Base-by-base conservation (phyloP, 1,140 invertebrate species). In the Drosophila albomicans region DNA sequence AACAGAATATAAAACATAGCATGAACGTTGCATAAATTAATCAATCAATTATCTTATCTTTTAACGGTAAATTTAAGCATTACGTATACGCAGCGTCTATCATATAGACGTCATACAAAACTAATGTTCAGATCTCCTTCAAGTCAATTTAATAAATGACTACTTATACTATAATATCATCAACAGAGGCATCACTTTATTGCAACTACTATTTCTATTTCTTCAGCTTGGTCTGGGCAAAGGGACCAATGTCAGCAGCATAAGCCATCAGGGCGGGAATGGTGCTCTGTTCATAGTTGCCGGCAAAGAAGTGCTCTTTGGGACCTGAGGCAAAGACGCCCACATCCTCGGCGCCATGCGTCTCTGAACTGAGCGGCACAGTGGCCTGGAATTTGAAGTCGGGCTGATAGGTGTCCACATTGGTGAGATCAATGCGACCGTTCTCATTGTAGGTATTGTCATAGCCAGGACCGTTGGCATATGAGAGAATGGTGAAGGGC, bases 301-400 rank as follows among this genome's bases (percentile, higher is more conserved):
- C 94, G 0, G 93, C 94, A 80, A 96, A 95, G 0, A 95, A 92
- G 74, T 96, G 95, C 62, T 95, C 93, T 91, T 93, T 94, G 1
- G 95, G 95, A 15, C 95, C 95, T 0, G 80, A 88, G 0, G 95
- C 94, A 81, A 94, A 96, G 2, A 96, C 94, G 0, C 93, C 94
- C 0, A 96, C 95, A 89, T 96, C 95, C 57, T 96, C 95, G 1
- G 95, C 95, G 7, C 95, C 95, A 79, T 96, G 95, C 0, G 95
- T 95, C 78, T 96, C 95, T 0, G 91, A 93, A 0, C 81, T 75
- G 46, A 95, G 65, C 0, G 94, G 95, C 1, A 95, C 93, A 4
- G 93, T 93, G 1, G 93, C 89, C 32, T 93, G 93, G 63, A 93
- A 94, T 32, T 32, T 15, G 68, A 93, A 94, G 1, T 91, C 72